Conservation (phyloP, 2,113 vertebrate genomes). For the Oreotrochilus melanogaster region DNA sequence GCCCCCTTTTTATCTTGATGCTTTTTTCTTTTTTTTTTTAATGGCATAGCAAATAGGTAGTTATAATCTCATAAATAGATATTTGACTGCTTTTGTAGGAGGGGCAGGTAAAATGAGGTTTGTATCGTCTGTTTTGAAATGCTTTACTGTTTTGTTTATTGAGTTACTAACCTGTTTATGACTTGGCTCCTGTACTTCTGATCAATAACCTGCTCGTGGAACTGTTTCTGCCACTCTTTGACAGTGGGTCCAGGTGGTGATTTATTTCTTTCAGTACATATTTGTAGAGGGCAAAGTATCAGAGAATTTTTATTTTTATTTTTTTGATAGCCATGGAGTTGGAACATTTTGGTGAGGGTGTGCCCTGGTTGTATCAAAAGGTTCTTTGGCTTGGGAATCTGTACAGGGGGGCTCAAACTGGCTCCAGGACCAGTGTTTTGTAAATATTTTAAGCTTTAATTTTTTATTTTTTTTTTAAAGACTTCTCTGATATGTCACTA, state of each 20-base stretch:
- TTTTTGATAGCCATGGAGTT: background rate
- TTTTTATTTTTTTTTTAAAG: background rate
- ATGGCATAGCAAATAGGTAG: background rate
- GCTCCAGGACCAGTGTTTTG: background rate
- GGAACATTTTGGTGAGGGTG: background rate
- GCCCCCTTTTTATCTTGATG: constrained; percentile 29
- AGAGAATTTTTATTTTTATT: background rate
- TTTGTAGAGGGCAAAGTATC: background rate
- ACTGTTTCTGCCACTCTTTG: background rate
- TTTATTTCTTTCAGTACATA: background rate
- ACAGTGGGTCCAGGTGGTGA: background rate
- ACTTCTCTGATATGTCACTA: background rate
- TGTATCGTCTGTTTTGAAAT: background rate
- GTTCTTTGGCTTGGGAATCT: background rate
- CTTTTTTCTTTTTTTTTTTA: background rate
- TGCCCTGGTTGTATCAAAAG: background rate
- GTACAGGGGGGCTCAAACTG: background rate
- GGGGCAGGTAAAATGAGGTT: background rate
- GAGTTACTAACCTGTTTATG: background rate
- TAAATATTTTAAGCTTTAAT: background rate
- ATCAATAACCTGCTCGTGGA: background rate
- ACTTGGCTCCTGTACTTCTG: background rate
- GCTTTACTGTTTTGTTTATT: background rate
- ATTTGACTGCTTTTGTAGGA: constrained; percentile 4
- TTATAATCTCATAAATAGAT: constrained; percentile 29